phyloP scores from a whole-genome alignment of 1,140 invertebrate species.

The Bombyx mandarina region DNA sequence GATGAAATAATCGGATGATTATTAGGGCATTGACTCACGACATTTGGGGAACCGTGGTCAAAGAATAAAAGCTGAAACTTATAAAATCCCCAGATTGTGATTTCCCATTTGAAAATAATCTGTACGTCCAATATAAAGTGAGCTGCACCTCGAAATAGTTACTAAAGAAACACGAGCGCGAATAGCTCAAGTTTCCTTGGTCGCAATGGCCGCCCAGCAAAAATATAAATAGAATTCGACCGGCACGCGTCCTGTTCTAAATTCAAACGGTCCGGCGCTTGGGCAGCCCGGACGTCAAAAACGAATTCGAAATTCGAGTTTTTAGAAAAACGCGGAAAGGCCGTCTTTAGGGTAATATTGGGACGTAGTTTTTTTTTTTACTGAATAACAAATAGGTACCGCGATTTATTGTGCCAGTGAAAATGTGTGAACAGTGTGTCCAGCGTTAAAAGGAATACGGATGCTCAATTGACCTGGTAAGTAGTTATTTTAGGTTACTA shows the following conservation, averaged over 20 bases:
- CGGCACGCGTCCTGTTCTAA: constrained; percentile 34
- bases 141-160: constrained; percentile 13
- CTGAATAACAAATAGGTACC: background rate
- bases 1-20: too few relatives aligned
- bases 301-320: constrained; percentile 30
- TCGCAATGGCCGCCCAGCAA: constrained; percentile 32
- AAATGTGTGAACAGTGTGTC: constrained; percentile 56
- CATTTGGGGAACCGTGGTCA: too few relatives aligned
- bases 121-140: constrained; percentile 9
- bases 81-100: constrained; percentile 13
- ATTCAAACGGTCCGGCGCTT: constrained; percentile 44
- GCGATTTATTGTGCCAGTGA: constrained; percentile 17
- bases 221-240: constrained; percentile 44
- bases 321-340: constrained; percentile 43
- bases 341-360: constrained; percentile 11
- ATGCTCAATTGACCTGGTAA: constrained; percentile 23
- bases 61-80: too few relatives aligned
- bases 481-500: constrained; percentile 8
- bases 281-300: constrained; percentile 42
- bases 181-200: constrained; percentile 23
- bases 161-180: background rate
- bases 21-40: constrained; percentile 1
- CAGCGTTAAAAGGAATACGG: constrained; percentile 27
- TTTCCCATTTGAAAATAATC: constrained; percentile 25
- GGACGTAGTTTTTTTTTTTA: background rate